These are phyloP conservation scores for Druceiella hillmani DNA, from an alignment of 2,888 invertebrate species.

Conservation along the genomic window DNA sequence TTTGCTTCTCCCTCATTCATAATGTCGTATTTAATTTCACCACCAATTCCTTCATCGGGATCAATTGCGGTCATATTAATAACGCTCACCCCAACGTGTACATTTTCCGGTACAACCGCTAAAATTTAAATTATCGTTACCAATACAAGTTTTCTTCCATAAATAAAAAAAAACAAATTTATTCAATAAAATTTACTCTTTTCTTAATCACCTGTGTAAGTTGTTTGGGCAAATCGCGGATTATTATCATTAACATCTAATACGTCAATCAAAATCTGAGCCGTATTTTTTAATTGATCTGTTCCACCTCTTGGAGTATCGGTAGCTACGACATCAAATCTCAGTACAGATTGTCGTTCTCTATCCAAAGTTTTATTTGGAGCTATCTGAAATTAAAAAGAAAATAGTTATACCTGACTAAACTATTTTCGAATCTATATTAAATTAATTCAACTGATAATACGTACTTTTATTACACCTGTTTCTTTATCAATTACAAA, in stretches of 20 bases:
- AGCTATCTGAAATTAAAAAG: conserved; percentile 40
- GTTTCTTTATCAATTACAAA: conserved; percentile 65
- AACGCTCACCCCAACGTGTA: conserved; percentile 58
- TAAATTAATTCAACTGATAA: background rate
- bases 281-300: conserved; percentile 59
- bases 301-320: conserved; percentile 69
- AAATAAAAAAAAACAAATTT: conserved; percentile 2
- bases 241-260: conserved; percentile 76
- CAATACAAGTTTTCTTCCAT: background rate
- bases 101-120: conserved; percentile 75
- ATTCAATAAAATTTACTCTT: background rate
- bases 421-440: background rate
- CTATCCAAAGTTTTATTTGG: conserved; percentile 65
- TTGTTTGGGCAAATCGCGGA: conserved; percentile 58
- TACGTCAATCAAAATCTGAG: conserved; percentile 62
- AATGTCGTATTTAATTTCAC: conserved; percentile 65
- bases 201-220: conserved; percentile 52
- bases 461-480: conserved; percentile 58
- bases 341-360: conserved; percentile 64
- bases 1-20: conserved; percentile 67
- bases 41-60: conserved; percentile 69
- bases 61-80: conserved; percentile 67
- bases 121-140: conserved; percentile 26
- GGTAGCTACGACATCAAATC: conserved; percentile 65
- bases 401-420: conserved; percentile 1